Conservation (phyloP, 2,888 invertebrate species). For the Scaptomyza flava region DNA sequence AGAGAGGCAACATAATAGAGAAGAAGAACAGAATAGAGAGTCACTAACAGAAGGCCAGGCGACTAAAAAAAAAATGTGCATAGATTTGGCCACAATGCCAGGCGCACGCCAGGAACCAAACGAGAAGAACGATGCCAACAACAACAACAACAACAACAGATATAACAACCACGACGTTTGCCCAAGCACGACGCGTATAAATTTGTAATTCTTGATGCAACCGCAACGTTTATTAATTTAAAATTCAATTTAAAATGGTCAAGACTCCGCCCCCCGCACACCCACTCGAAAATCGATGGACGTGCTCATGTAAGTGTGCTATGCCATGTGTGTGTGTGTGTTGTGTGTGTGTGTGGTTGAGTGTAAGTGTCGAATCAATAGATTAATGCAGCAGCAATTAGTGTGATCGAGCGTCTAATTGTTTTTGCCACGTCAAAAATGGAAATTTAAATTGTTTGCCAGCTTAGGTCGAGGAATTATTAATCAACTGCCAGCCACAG, state of each 20-base stretch:
- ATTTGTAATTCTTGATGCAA: conserved; percentile 81
- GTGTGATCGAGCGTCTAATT: conserved; percentile 76
- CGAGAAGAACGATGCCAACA: conserved; percentile 35
- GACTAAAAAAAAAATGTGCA: conserved; percentile 68
- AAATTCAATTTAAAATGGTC: conserved; percentile 82
- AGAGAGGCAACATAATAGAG: conserved; percentile 37
- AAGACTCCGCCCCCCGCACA: conserved; percentile 36
- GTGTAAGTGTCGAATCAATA: conserved; percentile 62
- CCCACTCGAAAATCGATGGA: conserved; percentile 15
- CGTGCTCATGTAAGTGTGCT: conserved; percentile 22
- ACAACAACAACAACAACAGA: conserved; percentile 7
- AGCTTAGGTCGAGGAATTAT: conserved; percentile 53
- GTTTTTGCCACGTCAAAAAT: conserved; percentile 63
- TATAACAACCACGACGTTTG: conserved; percentile 31
- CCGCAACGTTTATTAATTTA: conserved; percentile 82
- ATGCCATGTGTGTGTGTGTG: conserved; percentile 6
- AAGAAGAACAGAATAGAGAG: conserved; percentile 25
- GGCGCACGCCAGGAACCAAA: conserved; percentile 55
- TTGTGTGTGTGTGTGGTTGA: conserved; percentile 10
- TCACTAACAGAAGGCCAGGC: conserved; percentile 29
- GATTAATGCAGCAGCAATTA: conserved; percentile 75
- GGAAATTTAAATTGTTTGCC: conserved; percentile 62
- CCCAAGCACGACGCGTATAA: conserved; percentile 65
- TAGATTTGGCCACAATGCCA: conserved; percentile 75
- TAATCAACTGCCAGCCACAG: conserved; percentile 51